Percentiles rank a stretch among this genome's conserved stretches.
Conservation (phyloP, 2,113 vertebrate species). For the Hassar affinis region DNA sequence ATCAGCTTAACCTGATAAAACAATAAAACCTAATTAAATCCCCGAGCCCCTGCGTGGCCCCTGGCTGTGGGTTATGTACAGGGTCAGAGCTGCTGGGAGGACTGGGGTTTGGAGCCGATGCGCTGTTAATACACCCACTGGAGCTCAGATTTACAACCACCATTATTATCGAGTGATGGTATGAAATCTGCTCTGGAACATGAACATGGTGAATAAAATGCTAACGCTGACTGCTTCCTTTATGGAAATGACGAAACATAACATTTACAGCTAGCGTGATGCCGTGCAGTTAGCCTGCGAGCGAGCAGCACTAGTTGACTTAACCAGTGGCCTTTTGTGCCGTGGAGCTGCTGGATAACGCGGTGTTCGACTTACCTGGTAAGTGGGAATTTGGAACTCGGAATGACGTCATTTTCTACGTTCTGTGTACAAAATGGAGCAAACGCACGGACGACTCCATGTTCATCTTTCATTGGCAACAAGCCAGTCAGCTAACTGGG, state of each 20-base stretch:
- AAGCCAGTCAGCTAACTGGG: background rate
- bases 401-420: background rate
- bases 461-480: background rate
- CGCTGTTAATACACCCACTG: no score
- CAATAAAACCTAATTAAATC: no score
- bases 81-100: no score
- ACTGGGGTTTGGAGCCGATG: background rate
- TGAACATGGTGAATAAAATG: no score
- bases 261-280: background rate
- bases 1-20: background rate
- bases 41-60: no score
- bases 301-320: background rate
- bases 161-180: background rate
- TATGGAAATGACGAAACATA: no score
- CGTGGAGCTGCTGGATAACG: background rate
- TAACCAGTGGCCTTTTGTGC: background rate
- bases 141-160: no score
- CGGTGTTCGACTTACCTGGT: background rate
- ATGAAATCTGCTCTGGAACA: background rate
- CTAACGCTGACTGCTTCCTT: no score
- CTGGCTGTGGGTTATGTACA: background rate
- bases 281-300: background rate
- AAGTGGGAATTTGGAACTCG: background rate
- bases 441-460: background rate
- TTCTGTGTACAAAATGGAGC: background rate